phyloP scores from a whole-genome alignment of 2,888 invertebrate species.

The Orgyia antiqua region DNA sequence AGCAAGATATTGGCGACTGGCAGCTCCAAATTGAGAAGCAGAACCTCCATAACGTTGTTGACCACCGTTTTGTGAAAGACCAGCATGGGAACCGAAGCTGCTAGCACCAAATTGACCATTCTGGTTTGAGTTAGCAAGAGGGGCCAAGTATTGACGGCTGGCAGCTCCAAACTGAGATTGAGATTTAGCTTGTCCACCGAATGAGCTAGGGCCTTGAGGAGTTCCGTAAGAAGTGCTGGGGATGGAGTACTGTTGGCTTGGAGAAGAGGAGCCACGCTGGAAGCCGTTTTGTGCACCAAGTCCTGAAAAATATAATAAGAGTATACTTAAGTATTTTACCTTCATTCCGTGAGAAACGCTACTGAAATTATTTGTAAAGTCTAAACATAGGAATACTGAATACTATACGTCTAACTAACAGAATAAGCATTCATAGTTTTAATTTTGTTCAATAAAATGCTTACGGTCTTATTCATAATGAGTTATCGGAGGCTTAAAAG shows the following conservation, averaged over 20 bases:
- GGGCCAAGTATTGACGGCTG: constrained; percentile 59
- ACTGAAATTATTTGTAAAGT: too few relatives aligned
- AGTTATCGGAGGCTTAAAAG: too few relatives aligned
- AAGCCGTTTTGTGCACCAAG: constrained; percentile 14
- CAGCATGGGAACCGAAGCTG: constrained; percentile 1
- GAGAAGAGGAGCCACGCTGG: constrained; percentile 5
- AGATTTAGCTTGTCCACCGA: constrained; percentile 7
- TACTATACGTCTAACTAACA: too few relatives aligned
- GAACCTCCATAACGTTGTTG: not conserved
- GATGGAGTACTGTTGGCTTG: constrained; percentile 22
- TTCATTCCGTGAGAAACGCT: not conserved
- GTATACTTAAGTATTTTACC: not conserved
- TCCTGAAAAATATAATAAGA: constrained; percentile 16
- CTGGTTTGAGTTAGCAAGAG: constrained; percentile 39
- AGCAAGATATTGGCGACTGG: constrained; percentile 53
- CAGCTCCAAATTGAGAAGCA: constrained; percentile 19
- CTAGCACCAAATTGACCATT: constrained; percentile 1
- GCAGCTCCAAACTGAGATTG: constrained; percentile 29
- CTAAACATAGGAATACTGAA: too few relatives aligned
- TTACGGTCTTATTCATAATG: too few relatives aligned
- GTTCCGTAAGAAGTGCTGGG: constrained; percentile 32
- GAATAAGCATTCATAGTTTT: too few relatives aligned
- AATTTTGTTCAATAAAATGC: too few relatives aligned
- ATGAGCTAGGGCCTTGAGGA: constrained; percentile 9
- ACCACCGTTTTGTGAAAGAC: not conserved